Conservation (phyloP, 1,140 invertebrate species). For the Brachystomella parvula region DNA sequence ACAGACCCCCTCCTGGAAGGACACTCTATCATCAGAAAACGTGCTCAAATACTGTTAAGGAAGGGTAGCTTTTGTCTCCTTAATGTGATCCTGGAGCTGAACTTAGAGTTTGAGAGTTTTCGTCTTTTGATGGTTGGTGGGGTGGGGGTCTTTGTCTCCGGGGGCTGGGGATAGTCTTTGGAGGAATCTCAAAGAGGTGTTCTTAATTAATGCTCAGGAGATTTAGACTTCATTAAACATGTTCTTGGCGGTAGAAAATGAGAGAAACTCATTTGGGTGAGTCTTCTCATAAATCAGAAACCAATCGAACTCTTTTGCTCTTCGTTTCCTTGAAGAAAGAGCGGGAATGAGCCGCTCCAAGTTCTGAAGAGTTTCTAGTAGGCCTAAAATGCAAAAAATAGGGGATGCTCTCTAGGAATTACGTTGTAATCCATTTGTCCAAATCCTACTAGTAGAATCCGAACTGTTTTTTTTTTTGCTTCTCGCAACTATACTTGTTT, state of each 20-base stretch:
- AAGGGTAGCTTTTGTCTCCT: background rate
- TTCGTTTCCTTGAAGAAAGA: background rate
- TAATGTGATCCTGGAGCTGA: background rate
- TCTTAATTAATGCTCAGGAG: slow-evolving; percentile 8
- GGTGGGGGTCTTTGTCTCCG: no score
- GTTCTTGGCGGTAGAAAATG: background rate
- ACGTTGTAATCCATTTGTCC: no score
- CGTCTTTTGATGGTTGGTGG: no score
- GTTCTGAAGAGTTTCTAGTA: no score
- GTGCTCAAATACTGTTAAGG: background rate
- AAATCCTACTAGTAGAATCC: no score
- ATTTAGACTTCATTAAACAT: slow-evolving; percentile 10
- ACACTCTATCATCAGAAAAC: background rate
- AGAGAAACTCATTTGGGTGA: background rate
- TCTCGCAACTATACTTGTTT: no score
- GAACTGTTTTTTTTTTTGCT: no score
- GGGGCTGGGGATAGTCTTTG: background rate
- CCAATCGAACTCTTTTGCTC: background rate
- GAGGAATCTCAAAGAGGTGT: background rate
- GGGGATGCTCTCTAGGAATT: no score
- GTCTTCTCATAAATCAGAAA: slow-evolving; percentile 1
- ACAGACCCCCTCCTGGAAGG: background rate
- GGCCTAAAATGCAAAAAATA: no score
- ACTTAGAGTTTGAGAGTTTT: no score
- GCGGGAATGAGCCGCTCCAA: background rate